Base-by-base conservation (phyloP, 2,113 vertebrate species). In the Prionailurus bengalensis region DNA sequence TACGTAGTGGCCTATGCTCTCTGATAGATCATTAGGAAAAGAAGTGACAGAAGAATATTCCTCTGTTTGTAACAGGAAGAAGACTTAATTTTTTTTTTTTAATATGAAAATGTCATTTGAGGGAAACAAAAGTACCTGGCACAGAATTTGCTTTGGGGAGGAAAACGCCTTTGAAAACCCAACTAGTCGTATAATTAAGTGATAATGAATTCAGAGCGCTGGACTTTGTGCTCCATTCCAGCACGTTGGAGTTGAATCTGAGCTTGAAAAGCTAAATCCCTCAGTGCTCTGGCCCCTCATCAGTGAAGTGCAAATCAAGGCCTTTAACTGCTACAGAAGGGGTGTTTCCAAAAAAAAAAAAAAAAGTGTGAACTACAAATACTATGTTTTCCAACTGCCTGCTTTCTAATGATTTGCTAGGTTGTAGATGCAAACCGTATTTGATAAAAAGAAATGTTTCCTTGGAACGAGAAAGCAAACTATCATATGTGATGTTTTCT, bases 121-220 rank as follows among this genome's bases (percentile, higher is more conserved):
- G 97, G 97, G 95, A 98, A 98, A 98, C 91, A 97, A 97, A 98
- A 97, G 97, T 97, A 97, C 96, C 98, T 96, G 95, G 98, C 94
- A 97, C 0, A 25, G 96, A 97, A 92, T 95, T 66, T 95, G 80
- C 97, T 94, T 39, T 65, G 94, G 95, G 96, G 97, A 96, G 97
- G 97, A 97, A 98, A 97, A 97, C 11, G 0, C 73, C 94, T 98
- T 97, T 97, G 97, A 96, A 98, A 98, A 88, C 97, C 84, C 0
- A 1, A 81, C 98, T 96, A 98, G 93, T 95, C 29, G 25, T 92
- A 97, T 98, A 99, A 99, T 99, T 94, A 98, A 95, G 98, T 96
- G 98, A 89, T 98, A 98, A 98, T 96, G 98, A 98, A 98, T 97
- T 96, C 58, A 9, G 97, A 96, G 84, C 92, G 82, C 93, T 93